These are phyloP conservation scores for Drosophila melanosoma DNA, from an alignment of 2,888 invertebrate species.

Conservation along the genomic window DNA sequence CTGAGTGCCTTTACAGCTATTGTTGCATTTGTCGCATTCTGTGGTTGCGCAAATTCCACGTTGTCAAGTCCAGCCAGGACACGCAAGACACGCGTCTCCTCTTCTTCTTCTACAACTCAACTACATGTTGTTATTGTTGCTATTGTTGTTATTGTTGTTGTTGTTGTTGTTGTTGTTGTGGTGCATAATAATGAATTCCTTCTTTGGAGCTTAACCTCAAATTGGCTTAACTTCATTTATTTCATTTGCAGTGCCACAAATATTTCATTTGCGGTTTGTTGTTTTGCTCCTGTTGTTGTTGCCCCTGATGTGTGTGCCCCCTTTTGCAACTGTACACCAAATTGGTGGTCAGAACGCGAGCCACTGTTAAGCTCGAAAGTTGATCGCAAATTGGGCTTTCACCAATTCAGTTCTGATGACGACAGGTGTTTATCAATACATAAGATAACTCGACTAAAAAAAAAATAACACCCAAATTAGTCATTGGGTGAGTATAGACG, in stretches of 20 bases:
- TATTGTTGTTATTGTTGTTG: constrained; percentile 12
- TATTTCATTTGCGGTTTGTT: constrained; percentile 67
- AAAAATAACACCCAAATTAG: neutral
- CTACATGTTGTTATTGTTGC: neutral
- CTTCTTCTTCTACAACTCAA: constrained; percentile 7
- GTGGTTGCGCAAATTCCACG: constrained; percentile 59
- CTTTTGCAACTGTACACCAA: constrained; percentile 40
- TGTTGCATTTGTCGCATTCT: constrained; percentile 76
- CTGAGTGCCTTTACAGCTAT: constrained; percentile 66
- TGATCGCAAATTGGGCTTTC: constrained; percentile 32
- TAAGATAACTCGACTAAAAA: neutral
- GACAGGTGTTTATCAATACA: constrained; percentile 27
- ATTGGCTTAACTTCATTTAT: constrained; percentile 79
- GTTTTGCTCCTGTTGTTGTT: constrained; percentile 1
- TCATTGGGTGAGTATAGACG: neutral
- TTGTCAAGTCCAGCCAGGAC: constrained; percentile 36
- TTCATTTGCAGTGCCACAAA: constrained; percentile 69
- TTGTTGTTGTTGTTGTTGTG: constrained; percentile 19
- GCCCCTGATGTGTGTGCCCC: neutral
- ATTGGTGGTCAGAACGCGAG: constrained; percentile 49
- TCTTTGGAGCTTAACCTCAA: constrained; percentile 72
- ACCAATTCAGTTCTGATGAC: constrained; percentile 4
- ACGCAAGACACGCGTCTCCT: constrained; percentile 53
- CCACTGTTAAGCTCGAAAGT: constrained; percentile 38
- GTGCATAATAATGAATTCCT: constrained; percentile 70